These are phyloP conservation scores for Thera britannica DNA, from an alignment of 2,888 invertebrate species.

Conservation along the genomic window DNA sequence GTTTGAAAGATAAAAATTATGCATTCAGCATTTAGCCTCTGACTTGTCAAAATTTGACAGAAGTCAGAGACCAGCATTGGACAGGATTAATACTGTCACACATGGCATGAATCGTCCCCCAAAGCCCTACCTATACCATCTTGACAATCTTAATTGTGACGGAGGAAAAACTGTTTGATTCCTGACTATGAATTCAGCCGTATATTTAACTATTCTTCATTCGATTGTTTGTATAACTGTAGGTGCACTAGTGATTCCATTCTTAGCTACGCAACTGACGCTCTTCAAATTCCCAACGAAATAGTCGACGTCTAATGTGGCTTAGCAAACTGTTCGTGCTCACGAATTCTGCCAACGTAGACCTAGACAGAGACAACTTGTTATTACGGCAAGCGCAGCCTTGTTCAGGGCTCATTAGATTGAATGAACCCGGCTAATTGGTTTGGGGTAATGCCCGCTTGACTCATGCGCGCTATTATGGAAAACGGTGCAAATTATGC, in stretches of 20 bases:
- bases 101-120: too few relatives aligned
- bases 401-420: constrained; percentile 32
- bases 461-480: constrained; percentile 30
- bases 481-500: constrained; percentile 31
- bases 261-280: constrained; percentile 30
- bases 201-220: too few relatives aligned
- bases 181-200: too few relatives aligned
- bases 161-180: too few relatives aligned
- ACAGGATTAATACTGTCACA: too few relatives aligned
- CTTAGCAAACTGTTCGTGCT: constrained; percentile 35
- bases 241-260: constrained; percentile 11
- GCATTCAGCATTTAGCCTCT: too few relatives aligned
- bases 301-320: constrained; percentile 45
- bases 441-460: constrained; percentile 32
- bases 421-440: constrained; percentile 30
- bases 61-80: too few relatives aligned
- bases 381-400: constrained; percentile 34
- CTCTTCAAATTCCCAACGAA: constrained; percentile 39
- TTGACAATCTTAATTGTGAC: too few relatives aligned
- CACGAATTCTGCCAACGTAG: constrained; percentile 39
- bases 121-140: too few relatives aligned
- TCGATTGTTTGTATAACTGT: not conserved
- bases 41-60: too few relatives aligned
- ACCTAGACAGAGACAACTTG: constrained; percentile 35
- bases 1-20: too few relatives aligned